Evolutionary conservation across 2,797 vertebrate species (phyloP).

Genomic region (Macropus fuliginosus): DNA sequence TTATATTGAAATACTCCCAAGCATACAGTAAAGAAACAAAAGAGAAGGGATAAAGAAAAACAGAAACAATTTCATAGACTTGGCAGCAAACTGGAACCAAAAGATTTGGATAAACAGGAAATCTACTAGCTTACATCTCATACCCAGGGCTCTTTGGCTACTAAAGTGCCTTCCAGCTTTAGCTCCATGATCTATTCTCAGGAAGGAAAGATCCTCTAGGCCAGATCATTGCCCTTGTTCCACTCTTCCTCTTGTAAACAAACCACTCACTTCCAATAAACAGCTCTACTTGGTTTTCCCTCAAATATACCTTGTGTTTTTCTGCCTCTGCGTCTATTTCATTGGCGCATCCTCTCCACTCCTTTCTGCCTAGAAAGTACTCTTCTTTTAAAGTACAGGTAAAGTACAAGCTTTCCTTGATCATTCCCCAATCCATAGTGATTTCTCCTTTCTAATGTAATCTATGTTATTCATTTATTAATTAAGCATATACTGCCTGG

Average conservation of each 20-base stretch:
- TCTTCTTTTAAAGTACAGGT: background rate
- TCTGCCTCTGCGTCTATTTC: background rate
- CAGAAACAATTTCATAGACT: background rate
- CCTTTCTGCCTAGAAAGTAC: background rate
- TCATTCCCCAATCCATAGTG: background rate
- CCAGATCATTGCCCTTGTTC: background rate
- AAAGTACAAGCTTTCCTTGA: background rate
- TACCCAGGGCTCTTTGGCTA: background rate
- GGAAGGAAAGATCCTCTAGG: background rate
- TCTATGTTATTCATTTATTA: background rate
- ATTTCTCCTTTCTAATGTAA: background rate
- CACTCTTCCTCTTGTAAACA: background rate
- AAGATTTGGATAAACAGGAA: background rate
- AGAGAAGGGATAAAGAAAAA: background rate
- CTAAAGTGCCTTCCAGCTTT: slow-evolving; percentile 8
- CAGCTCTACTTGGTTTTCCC: background rate
- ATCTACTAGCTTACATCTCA: background rate
- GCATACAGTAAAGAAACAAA: background rate
- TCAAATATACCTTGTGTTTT: background rate
- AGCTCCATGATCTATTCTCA: slow-evolving; percentile 2
- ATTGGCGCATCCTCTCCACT: background rate
- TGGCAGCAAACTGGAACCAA: background rate
- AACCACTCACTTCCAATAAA: background rate
- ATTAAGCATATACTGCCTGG: background rate
- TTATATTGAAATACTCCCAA: background rate